Evolutionary conservation across 2,888 invertebrate species (phyloP).

Genomic region (Pilophorus perplexus): DNA sequence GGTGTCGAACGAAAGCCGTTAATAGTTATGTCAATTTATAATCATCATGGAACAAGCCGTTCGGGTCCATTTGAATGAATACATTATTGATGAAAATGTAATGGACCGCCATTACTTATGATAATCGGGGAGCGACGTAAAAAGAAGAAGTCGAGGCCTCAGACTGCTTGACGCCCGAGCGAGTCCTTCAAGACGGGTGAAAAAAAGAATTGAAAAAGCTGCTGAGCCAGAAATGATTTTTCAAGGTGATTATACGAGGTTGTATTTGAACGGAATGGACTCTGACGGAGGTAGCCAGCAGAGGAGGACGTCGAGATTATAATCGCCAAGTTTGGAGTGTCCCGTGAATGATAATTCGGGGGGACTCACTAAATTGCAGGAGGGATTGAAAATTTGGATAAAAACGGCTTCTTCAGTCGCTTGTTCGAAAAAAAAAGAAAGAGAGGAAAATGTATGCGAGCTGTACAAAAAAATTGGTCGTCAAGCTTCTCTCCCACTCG

Average conservation of each 20-base stretch:
- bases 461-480: too few relatives aligned
- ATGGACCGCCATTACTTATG: slow-evolving; percentile 6
- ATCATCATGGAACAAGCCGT: slow-evolving; percentile 1
- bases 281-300: not conserved
- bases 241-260: not conserved
- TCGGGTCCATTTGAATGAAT: not conserved
- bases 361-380: too few relatives aligned
- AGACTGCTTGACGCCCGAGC: slow-evolving; percentile 15
- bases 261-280: not conserved
- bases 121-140: not conserved
- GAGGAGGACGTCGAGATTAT: not conserved
- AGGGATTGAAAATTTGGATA: too few relatives aligned
- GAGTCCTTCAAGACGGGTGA: not conserved
- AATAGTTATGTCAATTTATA: not conserved
- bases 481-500: too few relatives aligned
- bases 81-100: not conserved
- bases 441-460: too few relatives aligned
- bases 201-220: not conserved
- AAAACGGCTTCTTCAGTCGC: too few relatives aligned
- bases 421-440: too few relatives aligned
- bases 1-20: too few relatives aligned
- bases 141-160: not conserved
- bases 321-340: too few relatives aligned
- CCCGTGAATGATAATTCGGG: too few relatives aligned
- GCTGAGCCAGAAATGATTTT: not conserved